Percentiles rank a stretch among this genome's conserved stretches.
These are phyloP conservation scores for Mastomys natalensis DNA, from an alignment of 2,113 vertebrate species.

Conservation along the genomic window DNA sequence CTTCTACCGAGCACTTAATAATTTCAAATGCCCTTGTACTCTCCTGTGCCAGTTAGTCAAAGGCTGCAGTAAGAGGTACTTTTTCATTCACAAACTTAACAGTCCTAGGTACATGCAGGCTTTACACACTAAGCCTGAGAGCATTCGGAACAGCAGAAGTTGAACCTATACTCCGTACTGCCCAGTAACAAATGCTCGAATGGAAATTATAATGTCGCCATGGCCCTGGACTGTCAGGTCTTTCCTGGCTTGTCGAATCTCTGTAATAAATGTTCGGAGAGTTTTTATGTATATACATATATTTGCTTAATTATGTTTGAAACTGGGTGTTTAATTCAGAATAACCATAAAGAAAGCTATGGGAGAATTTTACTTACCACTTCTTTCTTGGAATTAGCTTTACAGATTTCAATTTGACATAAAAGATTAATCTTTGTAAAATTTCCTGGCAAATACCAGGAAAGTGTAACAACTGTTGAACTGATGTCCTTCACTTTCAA, in stretches of 20 bases:
- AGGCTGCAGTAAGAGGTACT: constrained; percentile 16
- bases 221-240: background rate
- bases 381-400: constrained; percentile 64
- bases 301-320: background rate
- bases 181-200: background rate
- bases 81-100: background rate
- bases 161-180: background rate
- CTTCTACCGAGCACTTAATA: background rate
- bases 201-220: background rate
- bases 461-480: constrained; percentile 78
- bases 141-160: background rate
- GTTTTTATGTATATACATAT: background rate
- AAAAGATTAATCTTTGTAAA: constrained; percentile 84
- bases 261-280: background rate
- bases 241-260: background rate
- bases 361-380: constrained; percentile 83
- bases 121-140: background rate
- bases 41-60: background rate
- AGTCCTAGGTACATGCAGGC: background rate
- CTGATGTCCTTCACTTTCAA: constrained; percentile 79
- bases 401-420: constrained; percentile 86
- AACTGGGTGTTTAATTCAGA: constrained; percentile 6
- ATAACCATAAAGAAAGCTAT: constrained; percentile 7
- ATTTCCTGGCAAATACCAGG: constrained; percentile 85
- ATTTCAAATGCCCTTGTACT: constrained; percentile 52